These are phyloP conservation scores for Lithophane socia DNA, from an alignment of 2,888 invertebrate species.

Conservation along the genomic window DNA sequence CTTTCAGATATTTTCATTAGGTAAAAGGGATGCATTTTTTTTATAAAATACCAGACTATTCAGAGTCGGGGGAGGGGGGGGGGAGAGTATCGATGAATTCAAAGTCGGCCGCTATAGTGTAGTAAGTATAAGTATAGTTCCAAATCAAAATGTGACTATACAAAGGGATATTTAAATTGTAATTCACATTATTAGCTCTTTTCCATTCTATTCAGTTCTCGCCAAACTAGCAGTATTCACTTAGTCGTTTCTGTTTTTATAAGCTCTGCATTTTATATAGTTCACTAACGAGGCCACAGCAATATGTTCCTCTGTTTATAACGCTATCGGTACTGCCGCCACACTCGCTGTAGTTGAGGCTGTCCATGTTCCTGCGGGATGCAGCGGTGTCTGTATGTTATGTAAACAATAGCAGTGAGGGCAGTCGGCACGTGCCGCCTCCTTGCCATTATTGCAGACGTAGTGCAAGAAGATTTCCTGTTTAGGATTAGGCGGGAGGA, in stretches of 20 bases:
- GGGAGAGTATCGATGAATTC: neutral
- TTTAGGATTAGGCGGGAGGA: too few species aligned
- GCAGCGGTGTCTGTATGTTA: neutral
- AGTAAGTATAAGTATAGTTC: neutral
- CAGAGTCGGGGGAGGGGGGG: neutral
- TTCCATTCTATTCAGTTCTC: neutral
- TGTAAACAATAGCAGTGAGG: neutral
- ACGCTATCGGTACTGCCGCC: neutral
- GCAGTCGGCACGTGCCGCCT: conserved; percentile 1
- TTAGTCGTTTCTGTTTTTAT: neutral
- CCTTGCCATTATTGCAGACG: neutral
- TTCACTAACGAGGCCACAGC: too few species aligned
- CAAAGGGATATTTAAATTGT: neutral
- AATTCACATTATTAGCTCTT: neutral
- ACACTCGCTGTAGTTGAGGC: neutral
- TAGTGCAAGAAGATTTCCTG: neutral
- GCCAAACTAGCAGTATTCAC: neutral
- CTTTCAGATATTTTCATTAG: neutral
- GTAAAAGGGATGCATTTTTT: neutral
- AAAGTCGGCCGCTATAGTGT: neutral
- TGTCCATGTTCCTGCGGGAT: neutral
- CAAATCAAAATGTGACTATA: neutral
- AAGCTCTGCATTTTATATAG: neutral
- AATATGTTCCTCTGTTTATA: neutral
- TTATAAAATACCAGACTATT: neutral